phyloP scores from a whole-genome alignment of 1,140 invertebrate genomes.

The Drosophila nannoptera region DNA sequence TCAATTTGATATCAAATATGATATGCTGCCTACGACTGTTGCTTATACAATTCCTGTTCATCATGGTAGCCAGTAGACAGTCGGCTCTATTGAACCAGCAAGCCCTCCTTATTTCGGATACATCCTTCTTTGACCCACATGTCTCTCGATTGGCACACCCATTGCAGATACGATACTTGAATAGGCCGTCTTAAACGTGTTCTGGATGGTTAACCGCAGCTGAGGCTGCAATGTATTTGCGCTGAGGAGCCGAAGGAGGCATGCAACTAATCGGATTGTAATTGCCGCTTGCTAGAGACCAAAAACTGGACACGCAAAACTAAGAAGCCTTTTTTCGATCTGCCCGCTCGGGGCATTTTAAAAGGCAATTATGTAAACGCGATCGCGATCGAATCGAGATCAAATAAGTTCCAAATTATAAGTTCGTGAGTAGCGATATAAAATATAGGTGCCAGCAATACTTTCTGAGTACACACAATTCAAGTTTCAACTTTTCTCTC shows the following conservation, averaged over 20 bases:
- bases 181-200: not conserved
- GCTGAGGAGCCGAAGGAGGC: constrained; percentile 36
- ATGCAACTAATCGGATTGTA: constrained; percentile 75
- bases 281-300: constrained; percentile 65
- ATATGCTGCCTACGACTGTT: too few relatives aligned
- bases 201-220: not conserved
- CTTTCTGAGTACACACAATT: not conserved
- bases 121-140: too few relatives aligned
- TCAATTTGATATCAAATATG: too few relatives aligned
- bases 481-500: not conserved
- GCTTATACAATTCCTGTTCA: too few relatives aligned
- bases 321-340: constrained; percentile 13
- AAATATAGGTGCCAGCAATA: not conserved
- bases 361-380: constrained; percentile 67
- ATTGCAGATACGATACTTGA: not conserved
- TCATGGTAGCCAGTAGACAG: too few relatives aligned
- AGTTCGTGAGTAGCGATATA: not conserved
- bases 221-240: constrained; percentile 14
- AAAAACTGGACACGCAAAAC: constrained; percentile 57
- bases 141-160: too few relatives aligned
- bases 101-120: too few relatives aligned
- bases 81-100: too few relatives aligned
- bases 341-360: constrained; percentile 44
- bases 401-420: constrained; percentile 50
- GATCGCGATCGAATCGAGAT: constrained; percentile 56